Percentiles rank a stretch among this genome's conserved stretches.
Conservation (phyloP, 2,888 invertebrate species). For the Leptopterna dolabrata region DNA sequence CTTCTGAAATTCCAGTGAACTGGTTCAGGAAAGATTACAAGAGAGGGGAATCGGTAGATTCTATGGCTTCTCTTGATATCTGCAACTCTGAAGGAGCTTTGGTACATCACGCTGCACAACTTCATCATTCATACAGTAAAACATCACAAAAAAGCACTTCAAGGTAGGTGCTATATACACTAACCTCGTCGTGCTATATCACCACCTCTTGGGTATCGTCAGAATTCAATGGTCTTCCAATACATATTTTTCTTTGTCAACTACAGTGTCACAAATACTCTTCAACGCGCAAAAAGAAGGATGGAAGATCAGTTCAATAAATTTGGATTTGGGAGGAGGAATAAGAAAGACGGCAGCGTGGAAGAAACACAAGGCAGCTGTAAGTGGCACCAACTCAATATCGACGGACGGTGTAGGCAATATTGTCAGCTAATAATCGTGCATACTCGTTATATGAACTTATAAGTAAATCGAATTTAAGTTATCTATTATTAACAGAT, state of each 20-base stretch:
- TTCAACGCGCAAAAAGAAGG: slow-evolving; percentile 85
- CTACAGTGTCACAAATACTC: slow-evolving; percentile 73
- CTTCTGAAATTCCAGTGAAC: slow-evolving; percentile 71
- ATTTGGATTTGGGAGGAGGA: slow-evolving; percentile 83
- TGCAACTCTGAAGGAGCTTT: slow-evolving; percentile 68
- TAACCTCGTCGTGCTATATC: too few relatives aligned
- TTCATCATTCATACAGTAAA: slow-evolving; percentile 68
- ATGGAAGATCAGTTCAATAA: slow-evolving; percentile 89
- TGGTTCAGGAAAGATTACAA: slow-evolving; percentile 72
- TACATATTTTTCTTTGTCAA: background rate
- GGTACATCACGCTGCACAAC: slow-evolving; percentile 64
- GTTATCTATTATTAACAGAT: slow-evolving; percentile 69
- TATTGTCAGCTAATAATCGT: too few relatives aligned
- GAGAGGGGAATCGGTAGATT: slow-evolving; percentile 70
- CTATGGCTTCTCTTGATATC: slow-evolving; percentile 68
- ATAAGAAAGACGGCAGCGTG: slow-evolving; percentile 88
- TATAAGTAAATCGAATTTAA: too few relatives aligned
- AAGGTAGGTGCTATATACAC: slow-evolving; percentile 61
- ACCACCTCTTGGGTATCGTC: too few relatives aligned
- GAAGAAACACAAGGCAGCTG: slow-evolving; percentile 86
- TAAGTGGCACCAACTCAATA: slow-evolving; percentile 67
- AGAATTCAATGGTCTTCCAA: too few relatives aligned
- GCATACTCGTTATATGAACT: too few relatives aligned
- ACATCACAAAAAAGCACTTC: slow-evolving; percentile 64
- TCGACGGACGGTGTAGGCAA: background rate